These are phyloP conservation scores for Eristalis pertinax DNA, from an alignment of 2,888 invertebrate species.

Conservation along the genomic window DNA sequence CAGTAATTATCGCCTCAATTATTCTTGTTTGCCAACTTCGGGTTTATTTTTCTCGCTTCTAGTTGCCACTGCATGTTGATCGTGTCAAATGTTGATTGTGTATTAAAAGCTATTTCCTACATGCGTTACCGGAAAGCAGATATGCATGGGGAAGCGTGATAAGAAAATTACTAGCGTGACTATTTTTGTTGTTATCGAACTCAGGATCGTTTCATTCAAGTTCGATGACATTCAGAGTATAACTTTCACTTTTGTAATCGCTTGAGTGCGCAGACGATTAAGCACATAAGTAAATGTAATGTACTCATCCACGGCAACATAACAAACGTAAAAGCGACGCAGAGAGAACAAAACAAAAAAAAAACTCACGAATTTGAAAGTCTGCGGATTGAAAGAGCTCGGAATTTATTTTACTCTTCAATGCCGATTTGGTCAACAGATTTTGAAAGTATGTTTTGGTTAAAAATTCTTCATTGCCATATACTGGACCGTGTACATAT, in stretches of 20 bases:
- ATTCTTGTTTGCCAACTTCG: neutral
- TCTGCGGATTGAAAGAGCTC: neutral
- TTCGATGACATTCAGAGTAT: neutral
- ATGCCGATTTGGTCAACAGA: neutral
- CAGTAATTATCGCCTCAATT: neutral
- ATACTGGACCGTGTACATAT: too few species aligned
- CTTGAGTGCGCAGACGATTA: neutral
- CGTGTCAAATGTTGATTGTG: neutral
- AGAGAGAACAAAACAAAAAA: neutral
- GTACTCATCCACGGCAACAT: neutral
- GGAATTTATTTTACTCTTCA: neutral
- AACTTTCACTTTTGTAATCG: neutral
- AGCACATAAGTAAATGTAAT: neutral
- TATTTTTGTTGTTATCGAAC: neutral
- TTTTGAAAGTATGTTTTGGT: too few species aligned
- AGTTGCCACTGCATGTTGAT: neutral
- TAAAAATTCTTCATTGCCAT: too few species aligned
- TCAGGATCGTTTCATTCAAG: neutral
- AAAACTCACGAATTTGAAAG: neutral
- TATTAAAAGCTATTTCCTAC: neutral
- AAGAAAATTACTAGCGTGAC: neutral
- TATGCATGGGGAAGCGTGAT: neutral
- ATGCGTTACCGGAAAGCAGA: neutral
- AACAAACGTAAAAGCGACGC: neutral
- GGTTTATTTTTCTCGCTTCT: neutral